Evolutionary conservation across 2,113 vertebrate species (phyloP), one percentile per base, ranked within the genome.

Genomic region (Nymphicus hollandicus): DNA sequence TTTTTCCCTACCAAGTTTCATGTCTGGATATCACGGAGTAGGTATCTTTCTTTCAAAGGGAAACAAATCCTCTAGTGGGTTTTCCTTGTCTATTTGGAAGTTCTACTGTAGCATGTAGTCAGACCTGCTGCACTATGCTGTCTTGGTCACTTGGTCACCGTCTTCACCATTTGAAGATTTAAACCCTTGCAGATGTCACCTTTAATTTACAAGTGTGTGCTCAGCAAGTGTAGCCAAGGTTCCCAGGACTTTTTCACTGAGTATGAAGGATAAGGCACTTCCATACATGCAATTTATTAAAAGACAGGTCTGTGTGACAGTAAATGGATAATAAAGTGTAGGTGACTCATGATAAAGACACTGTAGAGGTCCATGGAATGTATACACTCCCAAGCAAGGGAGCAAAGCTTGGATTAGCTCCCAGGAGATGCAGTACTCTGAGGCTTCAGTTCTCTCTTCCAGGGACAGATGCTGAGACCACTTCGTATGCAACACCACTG

Each of bases 301-400:
- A 70, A 5, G 24, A 10, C 25, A 52, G 33, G 7, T 53, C 23
- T 55, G 10, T 2, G 4, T 44, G 47, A 50, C 35, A 37, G 27
- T 17, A 49, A n/a, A 64, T 15, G 27, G 15, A 31, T 33, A n/a
- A 15, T 35, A 43, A 61, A 88, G 17, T 35, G 14, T 15, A 44
- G 31, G 9, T 29, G 46, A 10, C 19, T 44, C 13, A 19, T 15
- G 47, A 17, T 49, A 61, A 68, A 43, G 47, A 18, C 23, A 19
- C 16, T 1, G 2, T 11, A 56, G 35, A 44, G 6, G 61, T 49
- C 53, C 17, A 11, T 19, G 27, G 25, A 23, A 56, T 56, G 47
- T 1, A 1, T 24, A 13, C 9, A 3, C 6, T 65, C 20, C 25
- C 18, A 13, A 17, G 25, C 20, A 18, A 52, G 22, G 33, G 7